phyloP scores from a whole-genome alignment of 2,797 vertebrate species.

The Coregonus ussuriensis region DNA sequence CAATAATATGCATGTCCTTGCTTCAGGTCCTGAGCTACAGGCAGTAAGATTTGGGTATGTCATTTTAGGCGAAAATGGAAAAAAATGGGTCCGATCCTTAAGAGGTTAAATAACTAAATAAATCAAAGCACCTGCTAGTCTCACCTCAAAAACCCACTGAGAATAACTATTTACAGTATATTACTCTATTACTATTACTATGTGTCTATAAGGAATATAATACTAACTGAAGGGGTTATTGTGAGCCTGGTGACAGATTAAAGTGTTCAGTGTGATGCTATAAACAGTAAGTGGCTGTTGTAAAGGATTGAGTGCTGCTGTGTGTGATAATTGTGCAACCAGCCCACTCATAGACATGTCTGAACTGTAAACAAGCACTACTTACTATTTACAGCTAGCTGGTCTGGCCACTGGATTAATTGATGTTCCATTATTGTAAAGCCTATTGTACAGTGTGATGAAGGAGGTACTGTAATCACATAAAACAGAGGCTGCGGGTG shows the following conservation, averaged over 20 bases:
- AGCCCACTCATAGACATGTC: constrained; percentile 58
- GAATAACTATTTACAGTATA: too few relatives aligned
- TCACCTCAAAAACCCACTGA: not conserved
- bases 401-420: constrained; percentile 71
- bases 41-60: too few relatives aligned
- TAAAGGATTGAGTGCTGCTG: constrained; percentile 65
- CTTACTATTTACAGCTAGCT: constrained; percentile 68
- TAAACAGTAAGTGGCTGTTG: constrained; percentile 67
- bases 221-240: too few relatives aligned
- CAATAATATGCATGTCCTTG: too few relatives aligned
- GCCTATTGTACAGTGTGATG: constrained; percentile 58
- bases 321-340: constrained; percentile 71
- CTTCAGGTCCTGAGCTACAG: too few relatives aligned
- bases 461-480: constrained; percentile 66
- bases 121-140: not conserved
- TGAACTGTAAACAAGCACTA: constrained; percentile 65
- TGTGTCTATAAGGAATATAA: constrained; percentile 9
- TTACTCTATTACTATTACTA: too few relatives aligned
- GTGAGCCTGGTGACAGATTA: too few relatives aligned
- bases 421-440: constrained; percentile 77
- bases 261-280: constrained; percentile 17
- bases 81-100: too few relatives aligned
- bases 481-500: constrained; percentile 47
- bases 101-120: not conserved
- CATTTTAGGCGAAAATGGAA: too few relatives aligned